Conservation (phyloP, 2,888 invertebrate genomes). For the Rhimphoctona megacephalus region DNA sequence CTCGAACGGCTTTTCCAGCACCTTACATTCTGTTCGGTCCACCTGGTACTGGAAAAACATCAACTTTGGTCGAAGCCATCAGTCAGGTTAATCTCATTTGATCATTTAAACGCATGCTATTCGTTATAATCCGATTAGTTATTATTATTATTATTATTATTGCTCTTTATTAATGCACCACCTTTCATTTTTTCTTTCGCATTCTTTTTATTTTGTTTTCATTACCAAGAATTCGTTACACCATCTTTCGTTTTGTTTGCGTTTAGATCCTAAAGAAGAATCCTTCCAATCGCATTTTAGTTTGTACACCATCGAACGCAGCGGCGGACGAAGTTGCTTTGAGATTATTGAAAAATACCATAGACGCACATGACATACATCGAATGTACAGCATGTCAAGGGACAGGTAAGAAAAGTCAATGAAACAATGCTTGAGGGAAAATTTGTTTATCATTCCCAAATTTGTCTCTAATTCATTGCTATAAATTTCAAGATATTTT, state of each 20-base stretch:
- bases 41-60: constrained; percentile 93
- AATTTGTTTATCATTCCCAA: constrained; percentile 4
- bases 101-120: background rate
- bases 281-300: constrained; percentile 86
- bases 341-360: constrained; percentile 82
- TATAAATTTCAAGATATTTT: background rate
- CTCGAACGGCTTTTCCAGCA: constrained; percentile 87
- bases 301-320: constrained; percentile 90
- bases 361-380: constrained; percentile 80
- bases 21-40: constrained; percentile 96
- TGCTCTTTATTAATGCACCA: background rate
- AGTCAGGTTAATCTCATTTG: constrained; percentile 86
- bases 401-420: constrained; percentile 67
- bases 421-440: background rate
- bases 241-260: constrained; percentile 49
- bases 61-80: constrained; percentile 90
- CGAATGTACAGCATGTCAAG: constrained; percentile 82
- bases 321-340: constrained; percentile 90
- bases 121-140: background rate
- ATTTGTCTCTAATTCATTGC: background rate
- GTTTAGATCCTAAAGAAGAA: constrained; percentile 78
- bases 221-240: background rate
- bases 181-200: background rate
- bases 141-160: background rate
- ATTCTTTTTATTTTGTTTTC: constrained; percentile 9